Percentiles rank a stretch among this genome's conserved stretches.
Conservation (phyloP, 2,797 vertebrate species). For the Megaceryle alcyon region DNA sequence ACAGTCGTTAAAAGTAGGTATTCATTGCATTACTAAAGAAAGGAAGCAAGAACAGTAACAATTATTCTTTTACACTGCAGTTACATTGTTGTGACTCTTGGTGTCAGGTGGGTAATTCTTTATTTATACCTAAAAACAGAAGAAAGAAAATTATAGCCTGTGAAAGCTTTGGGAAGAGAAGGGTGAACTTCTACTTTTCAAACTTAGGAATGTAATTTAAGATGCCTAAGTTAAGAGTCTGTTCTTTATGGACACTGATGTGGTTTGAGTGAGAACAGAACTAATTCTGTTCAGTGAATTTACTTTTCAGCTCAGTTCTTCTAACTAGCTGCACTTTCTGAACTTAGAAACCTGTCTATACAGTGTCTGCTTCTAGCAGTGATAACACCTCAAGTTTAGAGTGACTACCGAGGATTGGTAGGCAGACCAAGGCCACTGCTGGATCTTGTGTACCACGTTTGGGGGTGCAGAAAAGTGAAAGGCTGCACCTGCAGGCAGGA, state of each 20-base stretch:
- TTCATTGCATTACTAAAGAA: background rate
- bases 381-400: no score
- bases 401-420: no score
- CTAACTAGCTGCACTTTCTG: no score
- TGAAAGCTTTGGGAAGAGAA: background rate
- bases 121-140: background rate
- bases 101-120: background rate
- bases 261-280: no score
- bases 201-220: background rate
- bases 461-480: no score
- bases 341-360: no score
- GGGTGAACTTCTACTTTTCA: background rate
- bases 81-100: background rate
- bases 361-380: no score
- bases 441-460: no score
- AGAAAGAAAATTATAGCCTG: background rate
- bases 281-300: no score
- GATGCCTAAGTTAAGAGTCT: background rate
- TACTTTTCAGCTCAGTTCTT: no score
- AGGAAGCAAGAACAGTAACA: background rate
- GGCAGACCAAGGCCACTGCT: no score
- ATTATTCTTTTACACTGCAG: background rate
- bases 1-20: background rate
- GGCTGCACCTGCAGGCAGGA: no score
- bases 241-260: background rate